A percentile compares a stretch with the other conserved stretches of the same genome.
Evolutionary conservation across 2,113 vertebrate genomes (phyloP).

Genomic region (Heliornis fulica): DNA sequence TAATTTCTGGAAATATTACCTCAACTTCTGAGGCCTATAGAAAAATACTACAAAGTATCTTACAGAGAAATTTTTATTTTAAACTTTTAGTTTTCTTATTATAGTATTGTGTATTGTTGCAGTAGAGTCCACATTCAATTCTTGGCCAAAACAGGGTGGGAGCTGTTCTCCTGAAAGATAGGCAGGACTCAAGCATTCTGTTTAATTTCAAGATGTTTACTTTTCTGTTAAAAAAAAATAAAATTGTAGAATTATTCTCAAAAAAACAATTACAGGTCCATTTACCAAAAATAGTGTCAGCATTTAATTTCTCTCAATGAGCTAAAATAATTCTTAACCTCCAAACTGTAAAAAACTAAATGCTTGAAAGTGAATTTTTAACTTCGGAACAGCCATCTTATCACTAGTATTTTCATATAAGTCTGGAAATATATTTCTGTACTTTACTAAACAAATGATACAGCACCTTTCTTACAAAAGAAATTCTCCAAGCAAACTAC

Average conservation of each 20-base stretch:
- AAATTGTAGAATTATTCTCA: neutral
- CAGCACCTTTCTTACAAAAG: neutral
- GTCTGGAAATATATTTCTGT: neutral
- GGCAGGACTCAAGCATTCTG: neutral
- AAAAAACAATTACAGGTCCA: neutral
- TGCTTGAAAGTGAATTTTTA: neutral
- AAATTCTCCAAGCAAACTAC: neutral
- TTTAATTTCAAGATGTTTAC: neutral
- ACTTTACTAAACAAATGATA: neutral
- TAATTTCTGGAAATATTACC: neutral
- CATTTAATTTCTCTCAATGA: neutral
- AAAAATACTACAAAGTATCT: neutral
- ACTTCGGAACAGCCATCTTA: neutral
- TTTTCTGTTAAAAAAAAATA: neutral
- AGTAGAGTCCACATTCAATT: neutral
- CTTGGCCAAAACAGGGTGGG: neutral
- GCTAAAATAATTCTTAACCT: neutral
- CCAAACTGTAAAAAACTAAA: neutral
- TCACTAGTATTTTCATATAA: neutral
- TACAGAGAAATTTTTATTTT: neutral
- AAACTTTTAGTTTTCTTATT: neutral
- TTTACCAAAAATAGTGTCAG: neutral
- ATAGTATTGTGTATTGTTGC: neutral
- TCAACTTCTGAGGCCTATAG: neutral
- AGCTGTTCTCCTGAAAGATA: neutral